phyloP scores from a whole-genome alignment of 2,797 vertebrate species.

The Cephalopachus bancanus region DNA sequence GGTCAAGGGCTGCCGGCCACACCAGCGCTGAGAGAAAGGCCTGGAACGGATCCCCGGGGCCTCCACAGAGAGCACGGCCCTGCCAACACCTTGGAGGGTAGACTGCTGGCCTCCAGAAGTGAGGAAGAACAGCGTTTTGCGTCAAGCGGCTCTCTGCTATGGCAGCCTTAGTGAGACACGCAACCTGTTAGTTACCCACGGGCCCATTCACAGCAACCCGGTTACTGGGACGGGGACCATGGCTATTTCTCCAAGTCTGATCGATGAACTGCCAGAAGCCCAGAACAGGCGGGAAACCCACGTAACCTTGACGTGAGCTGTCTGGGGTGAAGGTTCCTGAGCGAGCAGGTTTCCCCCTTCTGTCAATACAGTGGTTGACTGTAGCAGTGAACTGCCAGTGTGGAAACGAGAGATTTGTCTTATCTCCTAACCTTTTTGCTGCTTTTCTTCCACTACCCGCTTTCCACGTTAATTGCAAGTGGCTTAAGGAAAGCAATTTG shows the following conservation, averaged over 20 bases:
- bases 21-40: not conserved
- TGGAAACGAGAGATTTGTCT: not conserved
- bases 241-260: not conserved
- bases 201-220: not conserved
- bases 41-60: not conserved
- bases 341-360: not conserved
- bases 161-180: not conserved
- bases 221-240: too few species aligned
- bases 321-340: not conserved
- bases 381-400: not conserved
- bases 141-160: not conserved
- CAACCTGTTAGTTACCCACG: not conserved
- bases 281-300: not conserved
- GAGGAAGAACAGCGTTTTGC: not conserved
- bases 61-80: not conserved
- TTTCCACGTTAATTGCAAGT: not conserved
- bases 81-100: not conserved
- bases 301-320: not conserved
- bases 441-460: not conserved
- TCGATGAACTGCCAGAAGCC: not conserved
- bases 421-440: not conserved
- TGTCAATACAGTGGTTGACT: too few species aligned
- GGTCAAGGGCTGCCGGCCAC: not conserved
- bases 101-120: not conserved
- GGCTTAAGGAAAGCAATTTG: not conserved